Conservation (phyloP, 1,140 invertebrate genomes). For the Coenobita brevimanus region DNA sequence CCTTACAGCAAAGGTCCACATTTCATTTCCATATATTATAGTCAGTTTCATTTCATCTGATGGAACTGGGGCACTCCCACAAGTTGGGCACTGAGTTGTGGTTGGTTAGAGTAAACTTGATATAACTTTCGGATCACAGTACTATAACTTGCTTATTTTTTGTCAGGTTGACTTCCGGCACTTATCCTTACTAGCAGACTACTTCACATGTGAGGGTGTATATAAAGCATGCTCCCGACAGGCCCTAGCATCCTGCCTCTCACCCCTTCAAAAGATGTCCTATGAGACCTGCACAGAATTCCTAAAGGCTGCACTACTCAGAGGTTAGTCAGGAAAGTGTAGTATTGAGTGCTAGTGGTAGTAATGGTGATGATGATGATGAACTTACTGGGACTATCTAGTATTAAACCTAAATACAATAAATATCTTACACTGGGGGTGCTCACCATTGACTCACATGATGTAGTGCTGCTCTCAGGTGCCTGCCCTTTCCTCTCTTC, state of each 20-base stretch:
- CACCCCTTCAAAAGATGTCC: constrained; percentile 97
- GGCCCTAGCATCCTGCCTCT: constrained; percentile 90
- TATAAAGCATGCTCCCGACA: constrained; percentile 92
- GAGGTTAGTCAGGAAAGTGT: constrained; percentile 74
- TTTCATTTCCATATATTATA: too few relatives aligned
- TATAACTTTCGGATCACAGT: too few relatives aligned
- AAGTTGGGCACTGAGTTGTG: too few relatives aligned
- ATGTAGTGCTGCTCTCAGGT: too few relatives aligned
- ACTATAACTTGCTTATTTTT: constrained; percentile 78
- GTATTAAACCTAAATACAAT: too few relatives aligned
- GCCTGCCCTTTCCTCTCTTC: too few relatives aligned
- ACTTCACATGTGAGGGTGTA: constrained; percentile 96
- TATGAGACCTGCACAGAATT: constrained; percentile 95
- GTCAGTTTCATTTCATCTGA: too few relatives aligned
- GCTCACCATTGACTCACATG: too few relatives aligned
- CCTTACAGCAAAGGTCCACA: too few relatives aligned
- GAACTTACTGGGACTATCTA: neutral
- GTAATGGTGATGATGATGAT: neutral
- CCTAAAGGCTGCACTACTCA: constrained; percentile 85
- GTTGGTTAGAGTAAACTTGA: too few relatives aligned
- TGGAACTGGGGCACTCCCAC: too few relatives aligned
- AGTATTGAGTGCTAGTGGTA: neutral
- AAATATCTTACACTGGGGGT: too few relatives aligned
- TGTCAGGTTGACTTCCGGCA: constrained; percentile 94
- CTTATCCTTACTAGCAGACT: constrained; percentile 94